Percentiles rank a stretch among this genome's conserved stretches.
Conservation (phyloP, 1,140 invertebrate genomes). For the Pseudoatta argentina region DNA sequence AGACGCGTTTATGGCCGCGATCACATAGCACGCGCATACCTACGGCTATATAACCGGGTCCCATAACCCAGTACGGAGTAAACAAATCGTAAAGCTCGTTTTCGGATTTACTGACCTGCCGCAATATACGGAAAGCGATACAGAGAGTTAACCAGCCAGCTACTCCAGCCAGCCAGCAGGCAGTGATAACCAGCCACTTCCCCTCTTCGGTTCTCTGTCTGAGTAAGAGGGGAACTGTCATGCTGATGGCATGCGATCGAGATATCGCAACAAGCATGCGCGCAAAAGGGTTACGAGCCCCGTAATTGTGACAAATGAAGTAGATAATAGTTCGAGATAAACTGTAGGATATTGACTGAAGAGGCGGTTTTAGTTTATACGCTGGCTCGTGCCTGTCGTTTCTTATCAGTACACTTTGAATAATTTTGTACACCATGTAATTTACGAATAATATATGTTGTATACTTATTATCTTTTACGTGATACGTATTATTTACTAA, state of each 20-base stretch:
- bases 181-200: slow-evolving; percentile 72
- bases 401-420: neutral
- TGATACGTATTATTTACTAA: neutral
- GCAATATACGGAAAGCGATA: slow-evolving; percentile 80
- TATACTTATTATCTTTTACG: neutral
- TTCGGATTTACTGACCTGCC: slow-evolving; percentile 86
- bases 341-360: slow-evolving; percentile 42
- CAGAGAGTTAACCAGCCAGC: slow-evolving; percentile 69
- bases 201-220: slow-evolving; percentile 33
- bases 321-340: slow-evolving; percentile 59
- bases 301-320: slow-evolving; percentile 60
- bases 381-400: neutral
- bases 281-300: slow-evolving; percentile 46
- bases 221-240: slow-evolving; percentile 54
- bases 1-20: slow-evolving; percentile 86
- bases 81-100: slow-evolving; percentile 87
- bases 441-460: neutral
- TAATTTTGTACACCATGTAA: neutral
- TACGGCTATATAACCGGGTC: slow-evolving; percentile 84
- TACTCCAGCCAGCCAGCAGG: slow-evolving; percentile 57
- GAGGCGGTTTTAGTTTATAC: slow-evolving; percentile 42
- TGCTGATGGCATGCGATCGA: slow-evolving; percentile 64
- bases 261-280: slow-evolving; percentile 60
- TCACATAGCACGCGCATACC: slow-evolving; percentile 85
- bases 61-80: slow-evolving; percentile 85